Evolutionary conservation across 1,140 invertebrate species (phyloP).

Genomic region (Pseudoatta argentina): DNA sequence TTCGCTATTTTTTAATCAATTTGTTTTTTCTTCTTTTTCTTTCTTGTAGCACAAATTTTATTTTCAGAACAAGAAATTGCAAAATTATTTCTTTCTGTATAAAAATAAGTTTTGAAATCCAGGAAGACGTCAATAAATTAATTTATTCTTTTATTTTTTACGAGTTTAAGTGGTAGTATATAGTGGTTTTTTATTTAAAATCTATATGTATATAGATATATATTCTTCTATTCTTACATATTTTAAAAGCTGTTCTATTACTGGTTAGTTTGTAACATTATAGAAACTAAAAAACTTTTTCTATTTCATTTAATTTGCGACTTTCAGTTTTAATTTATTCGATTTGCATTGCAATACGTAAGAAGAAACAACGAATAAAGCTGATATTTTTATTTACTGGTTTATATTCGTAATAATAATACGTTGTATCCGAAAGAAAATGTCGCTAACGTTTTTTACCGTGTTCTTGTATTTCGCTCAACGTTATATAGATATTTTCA

Average conservation of each 20-base stretch:
- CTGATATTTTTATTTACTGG: slow-evolving; percentile 33
- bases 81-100: background rate
- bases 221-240: background rate
- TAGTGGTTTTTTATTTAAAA: background rate
- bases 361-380: background rate
- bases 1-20: background rate
- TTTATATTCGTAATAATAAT: slow-evolving; percentile 15
- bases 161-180: background rate
- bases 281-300: background rate
- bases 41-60: background rate
- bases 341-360: background rate
- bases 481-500: slow-evolving; percentile 31
- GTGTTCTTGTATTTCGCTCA: slow-evolving; percentile 37
- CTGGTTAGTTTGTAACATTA: background rate
- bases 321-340: background rate
- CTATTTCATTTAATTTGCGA: background rate
- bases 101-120: background rate
- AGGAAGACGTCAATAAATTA: background rate
- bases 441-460: slow-evolving; percentile 3
- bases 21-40: background rate
- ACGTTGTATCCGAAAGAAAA: slow-evolving; percentile 3
- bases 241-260: background rate
- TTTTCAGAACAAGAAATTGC: background rate
- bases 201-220: background rate
- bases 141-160: background rate